Conservation (phyloP, 2,797 vertebrate genomes). For the Hirundo rustica region DNA sequence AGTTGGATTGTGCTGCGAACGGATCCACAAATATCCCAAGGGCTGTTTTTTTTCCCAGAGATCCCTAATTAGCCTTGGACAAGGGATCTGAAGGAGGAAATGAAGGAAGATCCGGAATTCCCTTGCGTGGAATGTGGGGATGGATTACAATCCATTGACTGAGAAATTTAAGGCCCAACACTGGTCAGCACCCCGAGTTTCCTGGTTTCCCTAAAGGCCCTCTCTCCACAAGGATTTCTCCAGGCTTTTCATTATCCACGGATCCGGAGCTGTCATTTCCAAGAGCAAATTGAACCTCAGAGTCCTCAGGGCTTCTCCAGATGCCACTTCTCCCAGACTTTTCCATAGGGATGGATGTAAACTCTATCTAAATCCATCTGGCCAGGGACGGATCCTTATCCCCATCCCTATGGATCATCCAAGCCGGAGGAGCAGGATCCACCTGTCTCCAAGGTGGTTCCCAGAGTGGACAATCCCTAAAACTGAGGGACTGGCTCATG, state of each 20-base stretch:
- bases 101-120: accelerated
- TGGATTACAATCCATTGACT: background rate
- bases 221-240: background rate
- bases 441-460: background rate
- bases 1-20: background rate
- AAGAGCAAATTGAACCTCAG: accelerated
- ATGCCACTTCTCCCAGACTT: background rate
- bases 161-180: background rate
- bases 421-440: background rate
- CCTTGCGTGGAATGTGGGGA: accelerated
- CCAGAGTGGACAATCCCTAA: no score
- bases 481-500: no score
- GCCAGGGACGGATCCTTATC: accelerated
- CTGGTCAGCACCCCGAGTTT: background rate
- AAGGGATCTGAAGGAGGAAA: no score
- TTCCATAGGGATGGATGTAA: background rate
- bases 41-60: accelerated
- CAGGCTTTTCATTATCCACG: background rate
- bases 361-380: background rate
- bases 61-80: background rate
- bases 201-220: background rate
- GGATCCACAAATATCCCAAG: background rate
- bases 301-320: background rate
- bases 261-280: background rate
- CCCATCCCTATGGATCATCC: background rate